Evolutionary conservation across 2,113 vertebrate species (phyloP).

Genomic region (Condylura cristata): DNA sequence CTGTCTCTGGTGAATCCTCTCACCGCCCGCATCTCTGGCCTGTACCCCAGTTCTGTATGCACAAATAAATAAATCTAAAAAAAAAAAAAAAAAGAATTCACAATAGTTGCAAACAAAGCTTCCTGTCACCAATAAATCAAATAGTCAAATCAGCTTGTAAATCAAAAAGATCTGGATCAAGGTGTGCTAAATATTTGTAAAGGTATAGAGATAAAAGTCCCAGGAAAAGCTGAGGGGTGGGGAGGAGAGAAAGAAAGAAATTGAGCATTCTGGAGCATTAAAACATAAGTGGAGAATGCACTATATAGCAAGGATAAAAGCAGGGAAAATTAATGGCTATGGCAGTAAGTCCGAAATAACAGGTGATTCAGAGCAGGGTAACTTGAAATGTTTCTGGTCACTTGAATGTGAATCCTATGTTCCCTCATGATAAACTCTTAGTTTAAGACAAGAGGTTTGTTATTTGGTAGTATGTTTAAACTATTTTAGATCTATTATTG

Average conservation of each 20-base stretch:
- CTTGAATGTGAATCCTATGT: neutral
- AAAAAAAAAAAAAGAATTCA: no score
- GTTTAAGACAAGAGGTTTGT: no score
- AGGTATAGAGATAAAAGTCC: neutral
- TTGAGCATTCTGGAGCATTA: neutral
- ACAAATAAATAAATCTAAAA: no score
- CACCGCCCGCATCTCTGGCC: no score
- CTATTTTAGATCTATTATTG: neutral
- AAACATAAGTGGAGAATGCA: neutral
- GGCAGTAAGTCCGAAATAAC: no score
- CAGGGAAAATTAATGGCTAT: neutral
- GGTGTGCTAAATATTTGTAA: neutral
- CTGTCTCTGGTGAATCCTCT: no score
- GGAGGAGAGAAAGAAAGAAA: no score
- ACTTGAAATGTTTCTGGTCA: neutral
- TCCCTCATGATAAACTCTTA: neutral
- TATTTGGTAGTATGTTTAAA: neutral
- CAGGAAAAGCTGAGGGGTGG: neutral
- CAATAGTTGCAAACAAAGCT: neutral
- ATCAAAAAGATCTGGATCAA: neutral
- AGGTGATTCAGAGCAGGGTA: neutral
- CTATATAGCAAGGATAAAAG: neutral
- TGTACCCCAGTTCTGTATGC: no score
- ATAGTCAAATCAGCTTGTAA: neutral
- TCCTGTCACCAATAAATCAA: neutral